Conservation (phyloP, 2,113 vertebrate genomes). For the Bucco capensis region DNA sequence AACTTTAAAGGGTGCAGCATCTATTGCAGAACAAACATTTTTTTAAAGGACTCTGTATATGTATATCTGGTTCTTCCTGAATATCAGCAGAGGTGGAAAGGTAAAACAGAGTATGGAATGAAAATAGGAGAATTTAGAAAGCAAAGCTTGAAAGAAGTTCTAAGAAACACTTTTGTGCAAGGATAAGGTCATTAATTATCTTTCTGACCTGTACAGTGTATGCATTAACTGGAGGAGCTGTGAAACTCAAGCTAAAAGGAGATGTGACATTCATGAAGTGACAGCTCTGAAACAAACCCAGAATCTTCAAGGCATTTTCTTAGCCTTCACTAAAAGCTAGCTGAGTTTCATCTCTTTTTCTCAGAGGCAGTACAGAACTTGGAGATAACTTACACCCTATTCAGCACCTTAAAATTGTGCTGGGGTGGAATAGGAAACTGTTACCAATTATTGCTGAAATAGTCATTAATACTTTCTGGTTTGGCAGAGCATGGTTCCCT, state of each 20-base stretch:
- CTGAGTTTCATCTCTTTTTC: neutral
- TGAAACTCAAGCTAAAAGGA: neutral
- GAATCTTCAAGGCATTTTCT: neutral
- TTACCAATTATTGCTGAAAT: neutral
- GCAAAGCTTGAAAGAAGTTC: neutral
- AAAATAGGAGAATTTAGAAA: neutral
- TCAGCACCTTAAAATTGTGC: neutral
- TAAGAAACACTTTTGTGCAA: neutral
- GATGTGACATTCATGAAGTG: neutral
- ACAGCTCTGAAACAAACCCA: neutral
- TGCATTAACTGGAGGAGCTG: neutral
- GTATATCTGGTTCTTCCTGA: neutral
- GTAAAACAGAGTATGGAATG: neutral
- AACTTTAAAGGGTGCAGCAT: neutral
- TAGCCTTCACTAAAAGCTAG: neutral
- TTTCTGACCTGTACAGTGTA: neutral
- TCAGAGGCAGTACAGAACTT: neutral
- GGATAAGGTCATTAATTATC: neutral
- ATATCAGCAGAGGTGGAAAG: neutral
- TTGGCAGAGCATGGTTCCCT: no score
- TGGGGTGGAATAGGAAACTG: neutral
- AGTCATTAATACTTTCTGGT: neutral
- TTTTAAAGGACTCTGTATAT: neutral
- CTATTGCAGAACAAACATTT: neutral
- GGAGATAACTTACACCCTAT: neutral